Evolutionary conservation across 1,140 invertebrate species (phyloP), one percentile per base, ranked within the genome.

Genomic region (Drosophila busckii): DNA sequence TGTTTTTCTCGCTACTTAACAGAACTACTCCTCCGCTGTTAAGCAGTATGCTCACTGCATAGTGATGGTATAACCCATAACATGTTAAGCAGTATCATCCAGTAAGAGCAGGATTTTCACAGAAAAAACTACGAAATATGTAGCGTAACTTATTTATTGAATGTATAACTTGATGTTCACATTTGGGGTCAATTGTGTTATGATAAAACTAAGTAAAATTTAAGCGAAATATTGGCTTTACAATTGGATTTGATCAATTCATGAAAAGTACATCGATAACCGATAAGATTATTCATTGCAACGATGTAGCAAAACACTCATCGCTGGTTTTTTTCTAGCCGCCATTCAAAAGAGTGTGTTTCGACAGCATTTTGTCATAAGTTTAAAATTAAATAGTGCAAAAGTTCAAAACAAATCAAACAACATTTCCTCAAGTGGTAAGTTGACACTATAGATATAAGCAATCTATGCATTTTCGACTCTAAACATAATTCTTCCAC

Each of bases 311-410:
- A 26, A 9, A 54, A 40, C 16, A 60, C 56, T 54, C 56, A 40
- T 60, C 32, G 34, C 56, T 54, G 49, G 13, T 60, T 45, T 60
- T 54, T 45, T 60, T 60, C 56, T 60, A 45, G 56, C 56, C 56
- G 53, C 52, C 59, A 62, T 62, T 62, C 59, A 62, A 62, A 62
- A 49, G 59, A 48, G 44, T 58, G 53, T 62, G 42, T 62, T 55
- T 48, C 20, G 15, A 38, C 23, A 37, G 37, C 29, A 42, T 56
- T 62, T 55, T 48, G 22, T 16, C 8, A n/a, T 37, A 49, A 62
- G 20, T 62, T 62, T 26, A 26, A 41, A 49, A 37, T 23, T 49
- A 62, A 56, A 42, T 56, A 29, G 13, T 37, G 4, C 10, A 26
- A 55, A 42, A 55, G 50, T 35, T 22, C 13, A 20, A 26, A 56